phyloP scores from a whole-genome alignment of 1,140 invertebrate genomes.

The Pogonus chalceus region DNA sequence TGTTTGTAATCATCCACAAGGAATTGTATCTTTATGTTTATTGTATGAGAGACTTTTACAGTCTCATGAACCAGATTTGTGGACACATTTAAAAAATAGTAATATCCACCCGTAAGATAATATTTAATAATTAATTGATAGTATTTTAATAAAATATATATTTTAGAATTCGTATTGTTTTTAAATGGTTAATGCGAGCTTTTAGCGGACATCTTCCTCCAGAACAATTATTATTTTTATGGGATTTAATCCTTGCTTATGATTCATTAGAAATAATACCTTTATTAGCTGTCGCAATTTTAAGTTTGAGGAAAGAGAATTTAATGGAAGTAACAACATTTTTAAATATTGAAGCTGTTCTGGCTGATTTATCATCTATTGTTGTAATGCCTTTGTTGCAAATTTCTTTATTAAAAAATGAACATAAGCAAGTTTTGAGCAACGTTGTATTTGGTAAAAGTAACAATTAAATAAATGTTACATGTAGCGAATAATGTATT shows the following conservation, averaged over 20 bases:
- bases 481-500: too few relatives aligned
- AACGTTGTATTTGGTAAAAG: neutral
- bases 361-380: slow-evolving; percentile 83
- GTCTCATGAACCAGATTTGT: slow-evolving; percentile 78
- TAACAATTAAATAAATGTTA: neutral
- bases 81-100: slow-evolving; percentile 79
- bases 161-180: slow-evolving; percentile 73
- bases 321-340: slow-evolving; percentile 79
- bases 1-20: slow-evolving; percentile 82
- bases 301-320: slow-evolving; percentile 88
- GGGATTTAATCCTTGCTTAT: slow-evolving; percentile 84
- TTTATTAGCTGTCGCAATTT: slow-evolving; percentile 74
- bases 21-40: slow-evolving; percentile 70
- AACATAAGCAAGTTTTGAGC: neutral
- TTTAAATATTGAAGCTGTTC: slow-evolving; percentile 76
- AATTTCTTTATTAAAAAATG: slow-evolving; percentile 48
- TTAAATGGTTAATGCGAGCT: slow-evolving; percentile 91
- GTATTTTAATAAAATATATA: slow-evolving; percentile 11
- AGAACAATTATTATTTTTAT: slow-evolving; percentile 82
- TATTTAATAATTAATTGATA: neutral
- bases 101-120: slow-evolving; percentile 82
- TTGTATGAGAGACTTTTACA: slow-evolving; percentile 87
- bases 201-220: slow-evolving; percentile 89
- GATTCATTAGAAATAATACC: slow-evolving; percentile 85
- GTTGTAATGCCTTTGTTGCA: slow-evolving; percentile 78